Evolutionary conservation across 2,888 invertebrate genomes (phyloP).

Genomic region (Trichopria drosophilae): DNA sequence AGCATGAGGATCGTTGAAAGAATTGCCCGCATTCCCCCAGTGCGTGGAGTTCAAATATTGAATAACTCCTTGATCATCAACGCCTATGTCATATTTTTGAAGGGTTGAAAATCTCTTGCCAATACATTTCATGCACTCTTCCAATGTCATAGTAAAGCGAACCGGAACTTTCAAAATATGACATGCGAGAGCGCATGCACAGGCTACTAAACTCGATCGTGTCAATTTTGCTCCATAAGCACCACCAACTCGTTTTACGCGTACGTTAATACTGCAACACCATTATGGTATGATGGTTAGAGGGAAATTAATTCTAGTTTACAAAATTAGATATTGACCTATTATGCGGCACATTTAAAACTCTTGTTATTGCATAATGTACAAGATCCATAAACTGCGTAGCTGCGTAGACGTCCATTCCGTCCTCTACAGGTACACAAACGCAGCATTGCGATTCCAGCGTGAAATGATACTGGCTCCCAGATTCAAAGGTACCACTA

Average conservation of each 20-base stretch:
- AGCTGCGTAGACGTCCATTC: constrained; percentile 68
- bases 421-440: constrained; percentile 71
- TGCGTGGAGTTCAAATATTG: constrained; percentile 63
- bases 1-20: constrained; percentile 61
- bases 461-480: constrained; percentile 73
- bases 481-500: constrained; percentile 64
- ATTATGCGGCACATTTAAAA: constrained; percentile 64
- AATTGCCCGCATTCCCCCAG: constrained; percentile 46
- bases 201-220: constrained; percentile 63
- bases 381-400: constrained; percentile 69
- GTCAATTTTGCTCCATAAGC: constrained; percentile 79
- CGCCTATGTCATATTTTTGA: constrained; percentile 70
- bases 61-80: constrained; percentile 68
- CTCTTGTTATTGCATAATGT: constrained; percentile 64
- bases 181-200: constrained; percentile 73
- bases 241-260: constrained; percentile 77
- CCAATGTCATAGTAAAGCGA: constrained; percentile 71
- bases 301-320: background rate
- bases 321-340: constrained; percentile 62
- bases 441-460: constrained; percentile 76
- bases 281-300: too few species aligned
- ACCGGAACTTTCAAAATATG: constrained; percentile 69
- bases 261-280: constrained; percentile 68
- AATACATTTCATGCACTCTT: constrained; percentile 70
- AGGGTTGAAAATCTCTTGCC: constrained; percentile 70